A percentile compares a stretch with the other conserved stretches of the same genome.
Evolutionary conservation across 2,113 vertebrate species (phyloP).

Genomic region (Benitochromis conjunctus): DNA sequence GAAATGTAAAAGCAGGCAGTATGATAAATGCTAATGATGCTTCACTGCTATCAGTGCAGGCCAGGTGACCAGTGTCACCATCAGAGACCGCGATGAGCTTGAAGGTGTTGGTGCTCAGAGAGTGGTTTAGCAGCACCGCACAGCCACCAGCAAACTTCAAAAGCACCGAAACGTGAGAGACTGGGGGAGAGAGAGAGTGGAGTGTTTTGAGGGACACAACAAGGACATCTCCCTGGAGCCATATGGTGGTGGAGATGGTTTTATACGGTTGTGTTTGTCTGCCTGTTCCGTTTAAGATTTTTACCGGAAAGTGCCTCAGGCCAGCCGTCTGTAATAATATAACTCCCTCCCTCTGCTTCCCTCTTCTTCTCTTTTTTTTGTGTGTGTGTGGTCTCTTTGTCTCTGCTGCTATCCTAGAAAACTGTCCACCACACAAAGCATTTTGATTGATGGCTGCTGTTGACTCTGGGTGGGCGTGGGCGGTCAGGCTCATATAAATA

Average conservation of each 20-base stretch:
- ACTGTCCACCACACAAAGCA: conserved; percentile 8
- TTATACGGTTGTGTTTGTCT: conserved; percentile 49
- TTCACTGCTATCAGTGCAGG: conserved; percentile 39
- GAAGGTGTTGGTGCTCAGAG: conserved; percentile 28
- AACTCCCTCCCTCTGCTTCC: neutral
- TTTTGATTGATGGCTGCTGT: conserved; percentile 33
- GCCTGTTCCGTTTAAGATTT: conserved; percentile 48
- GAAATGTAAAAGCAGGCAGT: neutral
- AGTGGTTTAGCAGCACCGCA: neutral
- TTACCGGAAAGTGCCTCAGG: conserved; percentile 20
- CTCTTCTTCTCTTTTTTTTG: neutral
- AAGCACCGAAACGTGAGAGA: neutral
- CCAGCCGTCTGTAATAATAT: conserved; percentile 36
- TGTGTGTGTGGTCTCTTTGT: neutral
- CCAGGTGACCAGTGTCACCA: conserved; percentile 51
- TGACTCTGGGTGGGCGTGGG: neutral
- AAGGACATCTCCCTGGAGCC: conserved; percentile 63
- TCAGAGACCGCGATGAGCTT: conserved; percentile 29
- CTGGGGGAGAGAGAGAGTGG: neutral
- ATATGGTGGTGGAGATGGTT: conserved; percentile 49
- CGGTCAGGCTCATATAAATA: neutral
- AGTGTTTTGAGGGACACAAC: conserved; percentile 42
- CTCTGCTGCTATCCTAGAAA: neutral
- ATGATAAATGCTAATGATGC: conserved; percentile 10
- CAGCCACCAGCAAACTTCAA: conserved; percentile 19